phyloP scores from a whole-genome alignment of 2,113 vertebrate species.

The Nycticebus coucang region DNA sequence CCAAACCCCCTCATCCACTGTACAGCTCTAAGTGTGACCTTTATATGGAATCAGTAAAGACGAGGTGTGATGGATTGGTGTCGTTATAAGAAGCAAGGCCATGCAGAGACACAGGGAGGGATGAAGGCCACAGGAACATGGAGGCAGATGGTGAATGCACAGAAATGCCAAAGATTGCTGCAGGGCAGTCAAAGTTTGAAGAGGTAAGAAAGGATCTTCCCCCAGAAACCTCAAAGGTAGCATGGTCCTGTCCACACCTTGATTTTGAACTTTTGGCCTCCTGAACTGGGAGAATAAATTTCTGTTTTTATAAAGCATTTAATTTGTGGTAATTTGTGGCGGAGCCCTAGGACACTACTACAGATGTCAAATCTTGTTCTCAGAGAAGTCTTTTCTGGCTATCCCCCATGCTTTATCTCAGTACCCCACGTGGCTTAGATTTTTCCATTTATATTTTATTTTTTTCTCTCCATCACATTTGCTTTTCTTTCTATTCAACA shows the following conservation, averaged over 20 bases:
- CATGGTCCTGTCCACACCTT: neutral
- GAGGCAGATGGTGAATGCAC: neutral
- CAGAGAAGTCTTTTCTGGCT: neutral
- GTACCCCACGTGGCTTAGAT: neutral
- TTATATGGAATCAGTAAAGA: neutral
- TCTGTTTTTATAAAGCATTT: neutral
- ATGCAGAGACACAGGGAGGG: neutral
- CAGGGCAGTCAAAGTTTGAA: neutral
- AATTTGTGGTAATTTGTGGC: neutral
- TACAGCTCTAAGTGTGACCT: neutral
- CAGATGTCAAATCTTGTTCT: neutral
- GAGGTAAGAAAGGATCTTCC: neutral
- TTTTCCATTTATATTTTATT: neutral
- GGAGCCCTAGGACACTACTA: neutral
- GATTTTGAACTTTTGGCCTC: neutral
- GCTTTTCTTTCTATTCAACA: neutral
- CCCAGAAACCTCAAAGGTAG: neutral
- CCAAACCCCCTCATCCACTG: neutral
- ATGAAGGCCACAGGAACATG: neutral
- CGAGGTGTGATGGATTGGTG: neutral
- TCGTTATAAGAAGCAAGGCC: neutral
- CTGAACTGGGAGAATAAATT: neutral
- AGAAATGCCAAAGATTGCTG: neutral
- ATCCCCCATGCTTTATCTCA: neutral
- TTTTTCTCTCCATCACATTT: neutral